phyloP scores from a whole-genome alignment of 1,140 invertebrate genomes.

The Drosophila yakuba region DNA sequence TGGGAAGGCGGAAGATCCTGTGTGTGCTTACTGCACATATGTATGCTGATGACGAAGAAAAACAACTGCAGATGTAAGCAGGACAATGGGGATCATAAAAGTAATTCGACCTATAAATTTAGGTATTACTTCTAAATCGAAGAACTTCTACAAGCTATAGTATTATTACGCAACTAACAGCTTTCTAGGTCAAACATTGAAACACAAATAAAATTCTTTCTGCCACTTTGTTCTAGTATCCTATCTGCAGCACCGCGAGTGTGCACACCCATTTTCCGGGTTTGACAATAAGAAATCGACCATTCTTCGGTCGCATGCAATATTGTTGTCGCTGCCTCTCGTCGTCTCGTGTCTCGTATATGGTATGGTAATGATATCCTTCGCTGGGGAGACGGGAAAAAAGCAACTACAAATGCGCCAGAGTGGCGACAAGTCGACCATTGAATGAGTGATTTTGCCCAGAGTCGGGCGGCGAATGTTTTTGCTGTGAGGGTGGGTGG shows the following conservation, averaged over 20 bases:
- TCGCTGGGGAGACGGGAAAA: conserved; percentile 36
- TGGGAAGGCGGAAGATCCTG: background rate
- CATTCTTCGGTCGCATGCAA: conserved; percentile 56
- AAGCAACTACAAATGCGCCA: conserved; percentile 54
- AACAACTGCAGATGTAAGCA: conserved; percentile 12
- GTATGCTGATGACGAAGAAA: conserved; percentile 22
- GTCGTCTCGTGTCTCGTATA: conserved; percentile 40
- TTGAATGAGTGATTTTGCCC: conserved; percentile 70
- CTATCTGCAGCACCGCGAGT: background rate
- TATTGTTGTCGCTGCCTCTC: conserved; percentile 56
- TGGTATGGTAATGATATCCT: conserved; percentile 84
- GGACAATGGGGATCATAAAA: background rate
- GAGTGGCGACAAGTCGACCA: conserved; percentile 64
- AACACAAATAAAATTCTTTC: too few relatives aligned
- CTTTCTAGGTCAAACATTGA: too few relatives aligned
- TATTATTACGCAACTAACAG: too few relatives aligned
- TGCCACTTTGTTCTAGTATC: background rate
- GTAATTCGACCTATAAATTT: background rate
- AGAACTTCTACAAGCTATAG: too few relatives aligned
- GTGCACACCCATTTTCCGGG: conserved; percentile 5
- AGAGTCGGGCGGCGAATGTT: conserved; percentile 13
- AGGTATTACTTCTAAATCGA: too few relatives aligned
- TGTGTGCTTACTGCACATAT: conserved; percentile 42
- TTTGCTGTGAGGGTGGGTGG: conserved; percentile 42
- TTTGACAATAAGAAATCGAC: conserved; percentile 47